These are phyloP conservation scores for Arion vulgaris DNA, from an alignment of 1,140 invertebrate species.

Conservation along the genomic window DNA sequence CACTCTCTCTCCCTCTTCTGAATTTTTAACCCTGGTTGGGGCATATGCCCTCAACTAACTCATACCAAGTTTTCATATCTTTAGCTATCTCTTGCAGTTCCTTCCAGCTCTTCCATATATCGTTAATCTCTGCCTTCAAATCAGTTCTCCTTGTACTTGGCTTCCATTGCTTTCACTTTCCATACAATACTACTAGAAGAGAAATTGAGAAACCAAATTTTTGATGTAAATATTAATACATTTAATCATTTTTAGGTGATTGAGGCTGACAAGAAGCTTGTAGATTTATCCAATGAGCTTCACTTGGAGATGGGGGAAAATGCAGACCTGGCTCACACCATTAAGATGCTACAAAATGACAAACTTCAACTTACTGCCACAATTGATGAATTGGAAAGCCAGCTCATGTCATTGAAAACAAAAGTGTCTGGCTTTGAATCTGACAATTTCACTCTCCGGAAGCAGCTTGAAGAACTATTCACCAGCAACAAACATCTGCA, in stretches of 20 bases:
- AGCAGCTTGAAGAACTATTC: constrained; percentile 58
- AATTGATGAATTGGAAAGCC: constrained; percentile 56
- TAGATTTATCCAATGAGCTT: constrained; percentile 63
- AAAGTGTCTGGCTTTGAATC: constrained; percentile 55
- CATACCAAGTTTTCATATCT: too few relatives aligned
- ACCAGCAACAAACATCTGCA: constrained; percentile 57
- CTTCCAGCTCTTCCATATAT: too few relatives aligned
- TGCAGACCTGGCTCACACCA: constrained; percentile 51
- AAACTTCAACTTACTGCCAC: constrained; percentile 54
- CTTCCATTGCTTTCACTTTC: too few relatives aligned
- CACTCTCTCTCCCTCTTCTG: too few relatives aligned
- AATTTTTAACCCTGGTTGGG: too few relatives aligned
- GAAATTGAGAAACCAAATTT: too few relatives aligned
- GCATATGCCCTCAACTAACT: too few relatives aligned
- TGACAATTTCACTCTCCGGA: constrained; percentile 54
- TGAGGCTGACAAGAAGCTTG: constrained; percentile 65
- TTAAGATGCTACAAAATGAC: constrained; percentile 55
- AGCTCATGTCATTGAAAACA: constrained; percentile 47
- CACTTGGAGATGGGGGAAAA: constrained; percentile 60
- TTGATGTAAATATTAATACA: too few relatives aligned
- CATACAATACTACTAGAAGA: too few relatives aligned
- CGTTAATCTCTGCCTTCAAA: too few relatives aligned
- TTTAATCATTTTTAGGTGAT: constrained; percentile 35
- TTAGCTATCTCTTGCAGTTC: too few relatives aligned
- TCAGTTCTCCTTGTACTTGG: too few relatives aligned